Base-by-base conservation (phyloP, 2,797 vertebrate species). In the Parambassis ranga region DNA sequence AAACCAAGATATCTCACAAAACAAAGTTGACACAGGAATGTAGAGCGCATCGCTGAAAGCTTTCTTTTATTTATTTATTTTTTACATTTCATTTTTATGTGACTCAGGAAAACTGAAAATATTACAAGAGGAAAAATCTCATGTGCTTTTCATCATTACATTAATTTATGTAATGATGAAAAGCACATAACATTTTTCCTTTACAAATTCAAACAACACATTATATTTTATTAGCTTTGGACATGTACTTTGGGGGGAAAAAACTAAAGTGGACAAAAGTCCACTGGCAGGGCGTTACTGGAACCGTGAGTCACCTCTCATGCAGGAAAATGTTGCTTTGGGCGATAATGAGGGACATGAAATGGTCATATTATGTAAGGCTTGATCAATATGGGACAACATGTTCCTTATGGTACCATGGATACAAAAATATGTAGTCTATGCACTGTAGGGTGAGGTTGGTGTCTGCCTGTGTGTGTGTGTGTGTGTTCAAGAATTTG, bases 401-500 rank as follows among this genome's bases (percentile, higher is more conserved):
- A 46, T 72, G 68, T 71, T 47, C 23, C 39, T 52, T 64, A 55
- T 72, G n/a, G 64, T 86, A 75, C 24, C 42, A 9, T 84, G 49
- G 60, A 75, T 71, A 58, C 64, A 65, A 82, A 89, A 84, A 64
- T 87, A 84, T 87, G 76, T 62, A 41, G 76, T 62, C 68, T 65
- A 46, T 55, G 39, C 49, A 71, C 48, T 37, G 55, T 75, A 56
- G 64, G 65, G 57, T 39, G 64, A 68, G 73, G 67, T 50, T 46
- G 16, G 43, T 41, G 48, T 55, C 65, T 55, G 38, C 68, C 30
- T 33, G 39, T 22, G 56, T 47, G 38, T 23, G 46, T 38, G 50
- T 42, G 58, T 65, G 61, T 44, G 62, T 31, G 69, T 81, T 82
- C 36, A 87, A 86, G 82, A 90, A 89, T 88, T 67, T 77, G 83